Evolutionary conservation across 92 coral and sea anemone species (phyloP), one percentile per base, ranked within the genome.

Genomic region (Parazoanthus swiftii): DNA sequence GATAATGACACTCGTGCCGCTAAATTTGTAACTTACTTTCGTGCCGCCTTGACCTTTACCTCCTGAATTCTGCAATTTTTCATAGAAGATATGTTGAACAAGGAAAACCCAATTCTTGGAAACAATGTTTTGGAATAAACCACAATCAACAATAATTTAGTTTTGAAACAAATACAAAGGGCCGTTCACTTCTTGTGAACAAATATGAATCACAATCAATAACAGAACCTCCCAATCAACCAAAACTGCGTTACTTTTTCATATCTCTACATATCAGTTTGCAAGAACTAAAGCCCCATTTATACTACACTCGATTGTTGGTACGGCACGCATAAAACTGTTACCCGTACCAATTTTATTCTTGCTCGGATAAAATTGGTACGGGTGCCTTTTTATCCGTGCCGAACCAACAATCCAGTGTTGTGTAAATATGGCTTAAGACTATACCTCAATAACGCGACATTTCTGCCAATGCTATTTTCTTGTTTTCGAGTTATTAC

Each of bases 41-140:
- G 85, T 81, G 85, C 85, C 85, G 68, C 85, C 85, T 81, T 81
- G 85, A 63, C 85, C 85, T 81, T 81, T 81, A 81, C 74, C 85
- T 81, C 85, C 85, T 63, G 85, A 81, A 58, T 81, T 81, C 85
- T 81, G 85, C 85, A 81, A 81, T 58, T 81, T 81, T 81, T 81
- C 42, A 81, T 81, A 65, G 85, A 81, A 81, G 85, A 81, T 36
- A 63, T 21, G 73, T 77, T 81, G 74, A 81, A 58, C 74, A 81
- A 37, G 85, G 39, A 81, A 80, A 80, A 14, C 71, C 73, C 85
- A 81, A 56, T 81, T 81, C 85, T 81, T 63, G 74, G 50, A 81
- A 81, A 20, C 51, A 81, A 81, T 59, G 73, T 81, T 65, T 81
- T 59, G 72, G 85, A 81, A 63, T 81, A 36, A 80, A 36, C 25